A percentile compares a stretch with the other conserved stretches of the same genome.
Evolutionary conservation across 2,113 vertebrate species (phyloP).

Genomic region (Nothocercus julius): DNA sequence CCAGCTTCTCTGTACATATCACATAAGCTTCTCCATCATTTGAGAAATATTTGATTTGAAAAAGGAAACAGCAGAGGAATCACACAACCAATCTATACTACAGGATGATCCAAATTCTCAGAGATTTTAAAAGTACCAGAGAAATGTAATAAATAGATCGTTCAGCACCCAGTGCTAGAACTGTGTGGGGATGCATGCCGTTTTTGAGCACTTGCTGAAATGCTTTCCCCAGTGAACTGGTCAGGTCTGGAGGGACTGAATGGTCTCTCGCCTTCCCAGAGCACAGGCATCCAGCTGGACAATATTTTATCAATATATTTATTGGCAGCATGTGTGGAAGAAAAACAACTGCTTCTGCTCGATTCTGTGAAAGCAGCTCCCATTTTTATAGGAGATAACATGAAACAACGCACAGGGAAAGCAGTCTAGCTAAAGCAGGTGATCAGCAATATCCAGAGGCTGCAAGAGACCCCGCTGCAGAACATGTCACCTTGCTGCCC

Average conservation of each 20-base stretch:
- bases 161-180: background rate
- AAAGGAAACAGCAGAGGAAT: background rate
- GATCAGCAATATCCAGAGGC: background rate
- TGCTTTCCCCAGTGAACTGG: background rate
- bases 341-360: background rate
- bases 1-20: background rate
- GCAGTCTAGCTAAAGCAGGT: background rate
- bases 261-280: background rate
- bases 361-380: background rate
- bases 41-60: background rate
- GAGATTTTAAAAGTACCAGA: background rate
- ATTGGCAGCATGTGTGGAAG: background rate
- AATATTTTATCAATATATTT: background rate
- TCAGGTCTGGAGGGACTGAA: background rate
- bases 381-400: background rate
- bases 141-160: background rate
- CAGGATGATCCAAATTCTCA: background rate
- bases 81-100: background rate
- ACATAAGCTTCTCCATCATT: background rate
- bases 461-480: background rate
- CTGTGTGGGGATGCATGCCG: accelerated
- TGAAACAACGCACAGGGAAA: background rate
- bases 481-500: background rate
- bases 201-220: background rate
- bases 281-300: background rate